Evolutionary conservation across 2,797 vertebrate genomes (phyloP).

Genomic region (Paedocypris micromegethes): DNA sequence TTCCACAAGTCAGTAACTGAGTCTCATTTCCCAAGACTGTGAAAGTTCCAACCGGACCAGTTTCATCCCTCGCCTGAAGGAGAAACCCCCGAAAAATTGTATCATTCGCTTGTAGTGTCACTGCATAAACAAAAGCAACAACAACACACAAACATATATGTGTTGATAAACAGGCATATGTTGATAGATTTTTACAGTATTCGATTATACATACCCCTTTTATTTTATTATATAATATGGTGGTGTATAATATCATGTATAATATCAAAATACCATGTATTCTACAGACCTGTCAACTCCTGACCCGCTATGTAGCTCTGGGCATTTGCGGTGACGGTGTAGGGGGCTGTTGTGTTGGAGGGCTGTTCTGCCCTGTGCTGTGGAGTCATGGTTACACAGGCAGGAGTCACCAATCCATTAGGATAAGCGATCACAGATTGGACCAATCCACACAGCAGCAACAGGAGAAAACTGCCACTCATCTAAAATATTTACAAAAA

Average conservation of each 20-base stretch:
- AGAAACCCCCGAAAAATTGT: slow-evolving; percentile 59
- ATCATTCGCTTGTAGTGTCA: slow-evolving; percentile 54
- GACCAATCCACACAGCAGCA: slow-evolving; percentile 3
- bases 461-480: slow-evolving; percentile 1
- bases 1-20: slow-evolving; percentile 52
- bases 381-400: slow-evolving; percentile 2
- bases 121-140: slow-evolving; percentile 45
- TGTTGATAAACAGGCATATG: background rate
- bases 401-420: fast-evolving
- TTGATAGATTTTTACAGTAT: no score
- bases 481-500: slow-evolving; percentile 15
- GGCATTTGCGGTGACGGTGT: slow-evolving; percentile 36
- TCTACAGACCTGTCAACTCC: slow-evolving; percentile 47
- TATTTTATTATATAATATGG: no score
- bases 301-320: slow-evolving; percentile 38
- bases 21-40: slow-evolving; percentile 50
- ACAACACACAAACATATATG: background rate
- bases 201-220: no score
- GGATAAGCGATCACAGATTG: background rate
- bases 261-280: background rate
- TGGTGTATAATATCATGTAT: background rate
- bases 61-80: slow-evolving; percentile 58
- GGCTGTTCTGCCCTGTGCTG: fast-evolving
- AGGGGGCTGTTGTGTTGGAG: slow-evolving; percentile 34
- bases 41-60: slow-evolving; percentile 57